These are phyloP conservation scores for Tauraco erythrolophus DNA, from an alignment of 2,113 vertebrate genomes.

Conservation along the genomic window DNA sequence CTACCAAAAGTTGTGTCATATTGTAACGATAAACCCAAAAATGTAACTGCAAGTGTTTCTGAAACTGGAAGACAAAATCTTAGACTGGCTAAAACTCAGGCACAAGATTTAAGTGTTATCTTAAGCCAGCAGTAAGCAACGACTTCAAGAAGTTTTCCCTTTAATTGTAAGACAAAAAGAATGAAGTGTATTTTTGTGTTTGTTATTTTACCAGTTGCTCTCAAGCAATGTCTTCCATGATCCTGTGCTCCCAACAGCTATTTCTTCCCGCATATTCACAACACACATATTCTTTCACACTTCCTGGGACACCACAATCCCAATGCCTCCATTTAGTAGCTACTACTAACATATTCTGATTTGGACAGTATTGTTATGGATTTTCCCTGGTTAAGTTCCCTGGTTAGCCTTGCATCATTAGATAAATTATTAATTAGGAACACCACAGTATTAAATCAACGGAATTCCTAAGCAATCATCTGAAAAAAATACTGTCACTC, in stretches of 20 bases:
- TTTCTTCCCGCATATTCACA: background rate
- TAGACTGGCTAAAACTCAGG: background rate
- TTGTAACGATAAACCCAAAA: background rate
- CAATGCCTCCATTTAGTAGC: background rate
- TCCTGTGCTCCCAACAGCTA: background rate
- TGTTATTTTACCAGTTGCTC: background rate
- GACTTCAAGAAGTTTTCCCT: background rate
- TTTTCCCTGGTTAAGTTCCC: background rate
- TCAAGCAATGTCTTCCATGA: background rate
- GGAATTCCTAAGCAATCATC: background rate
- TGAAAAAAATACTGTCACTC: background rate
- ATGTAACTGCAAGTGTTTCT: background rate
- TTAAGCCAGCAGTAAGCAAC: background rate
- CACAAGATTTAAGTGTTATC: background rate
- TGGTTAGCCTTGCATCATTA: background rate
- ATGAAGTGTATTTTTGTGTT: background rate
- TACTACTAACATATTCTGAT: background rate
- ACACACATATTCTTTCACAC: background rate
- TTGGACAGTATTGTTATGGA: background rate
- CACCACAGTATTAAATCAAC: background rate
- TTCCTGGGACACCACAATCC: background rate
- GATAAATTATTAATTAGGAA: background rate
- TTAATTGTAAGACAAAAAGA: background rate
- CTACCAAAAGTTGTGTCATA: fast-evolving
- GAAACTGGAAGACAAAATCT: background rate